phyloP scores from a whole-genome alignment of 2,113 vertebrate species.

The Paramisgurnus dabryanus region DNA sequence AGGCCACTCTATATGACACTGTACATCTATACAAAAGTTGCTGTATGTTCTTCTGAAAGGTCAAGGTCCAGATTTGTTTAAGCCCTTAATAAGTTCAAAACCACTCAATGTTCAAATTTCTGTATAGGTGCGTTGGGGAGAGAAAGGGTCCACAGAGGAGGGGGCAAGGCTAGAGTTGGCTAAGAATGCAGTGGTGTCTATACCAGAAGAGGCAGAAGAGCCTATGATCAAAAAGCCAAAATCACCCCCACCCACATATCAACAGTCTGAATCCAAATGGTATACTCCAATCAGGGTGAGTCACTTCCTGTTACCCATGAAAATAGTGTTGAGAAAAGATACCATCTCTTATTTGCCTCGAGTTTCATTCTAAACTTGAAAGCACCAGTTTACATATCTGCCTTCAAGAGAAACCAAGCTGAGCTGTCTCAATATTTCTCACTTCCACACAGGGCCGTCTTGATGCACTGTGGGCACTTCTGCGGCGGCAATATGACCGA shows the following conservation, averaged over 20 bases:
- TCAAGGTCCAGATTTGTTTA: not conserved
- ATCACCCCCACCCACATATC: conserved; percentile 66
- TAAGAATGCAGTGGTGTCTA: conserved; percentile 88
- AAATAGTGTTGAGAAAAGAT: not conserved
- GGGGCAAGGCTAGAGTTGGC: conserved; percentile 93
- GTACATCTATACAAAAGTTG: no score
- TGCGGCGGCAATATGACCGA: conserved; percentile 86
- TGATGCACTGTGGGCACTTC: conserved; percentile 90
- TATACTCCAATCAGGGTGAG: conserved; percentile 95
- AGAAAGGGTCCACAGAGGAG: conserved; percentile 96
- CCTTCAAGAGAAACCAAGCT: not conserved
- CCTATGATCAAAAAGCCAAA: conserved; percentile 70
- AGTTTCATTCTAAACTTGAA: not conserved
- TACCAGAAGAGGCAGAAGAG: conserved; percentile 85
- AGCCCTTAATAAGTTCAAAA: not conserved
- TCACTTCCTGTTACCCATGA: not conserved
- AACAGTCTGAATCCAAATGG: conserved; percentile 83
- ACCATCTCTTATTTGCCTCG: not conserved
- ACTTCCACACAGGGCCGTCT: conserved; percentile 80
- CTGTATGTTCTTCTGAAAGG: no score
- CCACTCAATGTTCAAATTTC: not conserved
- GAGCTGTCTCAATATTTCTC: not conserved
- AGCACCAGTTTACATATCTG: no score
- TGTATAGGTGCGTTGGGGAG: conserved; percentile 92
- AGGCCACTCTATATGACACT: no score